Base-by-base conservation (phyloP, 2,888 invertebrate genomes). In the Cephus rjabovi region DNA sequence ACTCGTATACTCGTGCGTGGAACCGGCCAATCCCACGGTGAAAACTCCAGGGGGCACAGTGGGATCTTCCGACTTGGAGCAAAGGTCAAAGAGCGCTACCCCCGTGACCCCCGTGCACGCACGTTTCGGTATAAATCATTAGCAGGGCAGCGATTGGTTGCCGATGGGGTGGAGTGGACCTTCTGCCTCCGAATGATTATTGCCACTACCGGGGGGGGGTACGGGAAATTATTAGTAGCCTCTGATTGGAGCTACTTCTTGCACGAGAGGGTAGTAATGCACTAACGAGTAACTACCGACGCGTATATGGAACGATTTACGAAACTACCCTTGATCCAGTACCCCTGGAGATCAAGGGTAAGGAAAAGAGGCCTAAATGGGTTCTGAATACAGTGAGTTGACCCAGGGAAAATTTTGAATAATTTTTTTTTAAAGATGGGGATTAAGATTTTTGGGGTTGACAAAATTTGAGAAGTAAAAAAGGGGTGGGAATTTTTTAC, bases 121-220 rank as follows among this genome's bases (percentile, higher is more conserved):
- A 86, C 86, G 85, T 86, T 83, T 82, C 85, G 85, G 86, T 87
- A 91, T 91, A 90, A 91, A 91, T 91, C 90, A 90, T 90, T 89
- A 87, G 87, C 88, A 86, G 87, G 86, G 85, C 85, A 86, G 86
- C 90, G 90, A 91, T 90, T 90, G 90, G 90, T 90, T 85, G 56
- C 23, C 23, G 87, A 85, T 84, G 86, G 85, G 83, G 85, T 86
- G 87, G 76, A 30, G 76, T 69, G 76, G 76, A 56, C 56, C 56
- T 56, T 56, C 56, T 56, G 56, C 56, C 56, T 79, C 81, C 82
- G 85, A 84, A 89, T 89, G 89, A 90, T 90, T 87, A 89, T 90
- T 89, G 84, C 87, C 83, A 84, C 83, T 86, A 82, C 84, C 3
- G 2, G 31, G 31, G 31, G 31, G 31, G 82, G 82, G 81, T 77